Conservation (phyloP, 2,888 invertebrate species). For the Eristalinus sepulchralis region DNA sequence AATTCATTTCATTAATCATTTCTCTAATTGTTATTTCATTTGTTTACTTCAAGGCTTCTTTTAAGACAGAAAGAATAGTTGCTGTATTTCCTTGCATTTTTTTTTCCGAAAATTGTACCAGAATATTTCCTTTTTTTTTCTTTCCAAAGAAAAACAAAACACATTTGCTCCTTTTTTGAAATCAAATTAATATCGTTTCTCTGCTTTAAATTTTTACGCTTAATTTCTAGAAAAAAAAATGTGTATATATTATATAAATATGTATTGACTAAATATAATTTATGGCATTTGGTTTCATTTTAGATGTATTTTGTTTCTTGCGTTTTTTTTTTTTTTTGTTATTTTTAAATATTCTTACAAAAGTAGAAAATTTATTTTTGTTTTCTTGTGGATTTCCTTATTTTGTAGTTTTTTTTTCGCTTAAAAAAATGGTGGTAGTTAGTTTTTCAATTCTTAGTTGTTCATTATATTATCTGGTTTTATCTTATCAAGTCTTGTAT, state of each 20-base stretch:
- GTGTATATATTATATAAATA: constrained; percentile 60
- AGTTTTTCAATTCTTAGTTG: constrained; percentile 22
- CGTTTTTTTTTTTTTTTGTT: background rate
- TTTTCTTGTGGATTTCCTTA: constrained; percentile 8
- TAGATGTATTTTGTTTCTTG: constrained; percentile 19
- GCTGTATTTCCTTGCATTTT: constrained; percentile 21
- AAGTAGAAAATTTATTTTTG: constrained; percentile 47
- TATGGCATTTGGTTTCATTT: constrained; percentile 68
- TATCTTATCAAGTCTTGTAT: constrained; percentile 62
- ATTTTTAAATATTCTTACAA: constrained; percentile 45
- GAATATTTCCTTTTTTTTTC: constrained; percentile 10
- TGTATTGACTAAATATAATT: constrained; percentile 69
- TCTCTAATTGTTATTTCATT: constrained; percentile 50
- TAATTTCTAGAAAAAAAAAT: constrained; percentile 40
- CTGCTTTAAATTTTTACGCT: constrained; percentile 15
- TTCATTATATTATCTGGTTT: constrained; percentile 11
- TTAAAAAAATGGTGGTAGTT: constrained; percentile 38
- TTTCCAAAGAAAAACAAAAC: background rate
- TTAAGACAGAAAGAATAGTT: constrained; percentile 45
- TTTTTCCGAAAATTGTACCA: constrained; percentile 37
- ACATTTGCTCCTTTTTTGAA: constrained; percentile 14
- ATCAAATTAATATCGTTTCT: constrained; percentile 34
- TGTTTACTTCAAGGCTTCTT: constrained; percentile 64
- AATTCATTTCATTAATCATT: constrained; percentile 30
- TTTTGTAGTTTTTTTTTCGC: background rate